A percentile compares a stretch with the other conserved stretches of the same genome.
Evolutionary conservation across 2,113 vertebrate species (phyloP).

Genomic region (Barnardius zonarius): DNA sequence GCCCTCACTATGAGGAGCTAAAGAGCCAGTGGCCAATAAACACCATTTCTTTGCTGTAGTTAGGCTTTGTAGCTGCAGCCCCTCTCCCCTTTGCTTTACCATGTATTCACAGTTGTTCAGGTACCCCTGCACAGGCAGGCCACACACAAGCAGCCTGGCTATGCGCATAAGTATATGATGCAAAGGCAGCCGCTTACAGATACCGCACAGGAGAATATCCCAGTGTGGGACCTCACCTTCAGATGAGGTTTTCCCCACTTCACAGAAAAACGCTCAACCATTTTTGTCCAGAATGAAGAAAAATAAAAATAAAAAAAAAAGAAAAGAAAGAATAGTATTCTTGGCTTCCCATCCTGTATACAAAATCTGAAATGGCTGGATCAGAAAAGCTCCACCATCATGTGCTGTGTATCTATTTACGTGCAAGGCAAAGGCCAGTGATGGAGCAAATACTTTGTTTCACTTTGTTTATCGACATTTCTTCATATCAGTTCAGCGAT

Average conservation of each 20-base stretch:
- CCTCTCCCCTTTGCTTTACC: not conserved
- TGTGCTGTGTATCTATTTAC: not conserved
- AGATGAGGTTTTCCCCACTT: not conserved
- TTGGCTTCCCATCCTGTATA: not conserved
- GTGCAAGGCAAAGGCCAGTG: not conserved
- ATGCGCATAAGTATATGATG: fast-evolving
- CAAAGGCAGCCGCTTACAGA: not conserved
- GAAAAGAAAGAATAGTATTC: fast-evolving
- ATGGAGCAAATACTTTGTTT: not conserved
- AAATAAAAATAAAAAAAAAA: too few relatives aligned
- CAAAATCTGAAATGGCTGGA: not conserved
- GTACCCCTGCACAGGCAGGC: not conserved
- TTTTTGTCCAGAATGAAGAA: not conserved
- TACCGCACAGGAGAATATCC: fast-evolving
- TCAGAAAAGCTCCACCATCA: not conserved
- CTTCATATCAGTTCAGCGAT: not conserved
- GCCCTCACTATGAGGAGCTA: not conserved
- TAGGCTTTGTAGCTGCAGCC: fast-evolving
- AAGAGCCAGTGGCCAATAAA: not conserved
- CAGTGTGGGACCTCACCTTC: fast-evolving
- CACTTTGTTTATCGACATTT: not conserved
- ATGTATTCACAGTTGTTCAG: not conserved
- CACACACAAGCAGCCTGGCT: not conserved
- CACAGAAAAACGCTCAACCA: fast-evolving
- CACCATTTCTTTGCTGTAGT: not conserved